Evolutionary conservation across 2,888 invertebrate species (phyloP).

Genomic region (Erebia ligea): DNA sequence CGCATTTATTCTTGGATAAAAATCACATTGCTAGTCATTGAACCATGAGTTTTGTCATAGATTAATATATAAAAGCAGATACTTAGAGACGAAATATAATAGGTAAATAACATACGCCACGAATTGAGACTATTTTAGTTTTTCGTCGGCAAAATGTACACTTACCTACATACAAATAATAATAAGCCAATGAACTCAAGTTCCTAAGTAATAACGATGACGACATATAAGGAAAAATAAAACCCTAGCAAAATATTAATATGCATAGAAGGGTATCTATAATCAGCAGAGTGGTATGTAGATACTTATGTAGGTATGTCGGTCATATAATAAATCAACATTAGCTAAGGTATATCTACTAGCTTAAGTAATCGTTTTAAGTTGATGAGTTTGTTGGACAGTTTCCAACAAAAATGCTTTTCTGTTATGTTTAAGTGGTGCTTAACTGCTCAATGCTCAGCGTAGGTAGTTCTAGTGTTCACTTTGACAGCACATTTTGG

Average conservation of each 20-base stretch:
- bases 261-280: background rate
- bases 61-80: background rate
- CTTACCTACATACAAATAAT: background rate
- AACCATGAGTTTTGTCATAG: background rate
- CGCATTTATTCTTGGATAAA: conserved; percentile 2
- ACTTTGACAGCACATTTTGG: background rate
- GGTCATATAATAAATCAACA: background rate
- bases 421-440: background rate
- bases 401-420: conserved; percentile 13
- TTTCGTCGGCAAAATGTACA: background rate
- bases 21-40: conserved; percentile 9
- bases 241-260: conserved; percentile 1
- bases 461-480: background rate
- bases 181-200: background rate
- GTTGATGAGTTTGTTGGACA: conserved; percentile 1
- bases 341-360: background rate
- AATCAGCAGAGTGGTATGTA: background rate
- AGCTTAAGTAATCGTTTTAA: background rate
- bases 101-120: background rate
- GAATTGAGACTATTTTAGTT: background rate
- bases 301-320: too few relatives aligned
- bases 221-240: background rate
- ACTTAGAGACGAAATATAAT: background rate
- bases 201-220: background rate
- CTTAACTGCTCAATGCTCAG: background rate